Percentiles rank a stretch among this genome's conserved stretches.
Conservation (phyloP, 2,797 vertebrate genomes). For the Nasua narica region DNA sequence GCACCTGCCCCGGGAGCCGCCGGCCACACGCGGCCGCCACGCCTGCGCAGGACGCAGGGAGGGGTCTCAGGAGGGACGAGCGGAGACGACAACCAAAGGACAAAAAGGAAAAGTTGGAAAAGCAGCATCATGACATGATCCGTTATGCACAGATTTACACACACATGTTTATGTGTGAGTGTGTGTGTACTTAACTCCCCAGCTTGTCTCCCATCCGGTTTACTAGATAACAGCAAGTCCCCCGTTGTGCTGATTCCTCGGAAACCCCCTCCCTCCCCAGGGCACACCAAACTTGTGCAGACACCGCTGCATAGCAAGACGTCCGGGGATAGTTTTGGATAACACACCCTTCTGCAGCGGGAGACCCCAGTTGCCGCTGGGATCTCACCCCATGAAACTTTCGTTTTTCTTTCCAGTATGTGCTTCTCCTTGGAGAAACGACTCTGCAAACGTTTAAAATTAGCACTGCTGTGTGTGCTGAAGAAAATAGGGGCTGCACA, state of each 20-base stretch:
- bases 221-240: not conserved
- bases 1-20: not conserved
- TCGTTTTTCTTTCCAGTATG: not conserved
- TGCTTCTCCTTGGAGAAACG: constrained; percentile 9
- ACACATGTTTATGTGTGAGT: not conserved
- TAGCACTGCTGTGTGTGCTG: not conserved
- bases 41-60: not conserved
- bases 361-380: not conserved
- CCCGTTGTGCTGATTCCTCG: constrained; percentile 7
- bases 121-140: not conserved
- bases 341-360: not conserved
- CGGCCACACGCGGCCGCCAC: accelerated
- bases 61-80: not conserved
- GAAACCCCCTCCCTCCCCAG: not conserved
- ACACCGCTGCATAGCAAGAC: not conserved
- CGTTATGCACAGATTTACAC: not conserved
- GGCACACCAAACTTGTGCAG: not conserved
- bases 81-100: not conserved
- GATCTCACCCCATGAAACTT: not conserved
- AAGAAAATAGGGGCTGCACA: constrained; percentile 33
- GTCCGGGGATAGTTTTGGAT: not conserved
- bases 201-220: not conserved
- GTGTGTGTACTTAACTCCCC: not conserved
- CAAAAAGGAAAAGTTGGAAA: not conserved
- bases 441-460: constrained; percentile 33